Base-by-base conservation (phyloP, 2,797 vertebrate species). In the Lepus oiostolus region DNA sequence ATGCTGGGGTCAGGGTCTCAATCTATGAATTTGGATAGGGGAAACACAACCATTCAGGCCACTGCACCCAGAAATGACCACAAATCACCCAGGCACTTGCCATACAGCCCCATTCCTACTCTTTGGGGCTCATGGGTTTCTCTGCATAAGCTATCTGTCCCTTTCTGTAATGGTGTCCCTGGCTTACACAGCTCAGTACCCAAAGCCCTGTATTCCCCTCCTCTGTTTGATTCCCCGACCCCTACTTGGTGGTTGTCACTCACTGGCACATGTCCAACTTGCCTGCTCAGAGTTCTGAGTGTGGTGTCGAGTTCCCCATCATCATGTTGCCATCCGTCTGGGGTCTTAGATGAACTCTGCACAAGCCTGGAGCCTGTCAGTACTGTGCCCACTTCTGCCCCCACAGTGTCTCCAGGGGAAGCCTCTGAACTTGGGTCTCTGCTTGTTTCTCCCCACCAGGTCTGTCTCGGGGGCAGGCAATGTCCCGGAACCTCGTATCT, bases 401-500 rank as follows among this genome's bases (percentile, higher is more conserved):
- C n/a, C 1, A 1, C 2, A 24, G 42, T 6, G 3, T 11, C 30
- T 63, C 32, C 10, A 47, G 1, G 4, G 32, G 4, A 28, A 1
- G 3, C 3, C 30, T 65, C 62, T 72, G 21, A 47, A 32, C 9
- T 22, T 30, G 28, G 13, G 24, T 24, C 32, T 58, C 47, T 11
- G 21, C 35, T 88, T 22, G 5, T 6, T 30, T n/a, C 54, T 71
- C 58, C 35, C 60, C 17, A 14, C 12, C 17, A n/a, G 38, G 26
- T 68, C 85, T 42, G 8, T 14, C 22, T 62, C 12, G 7, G 7
- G 10, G 35, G 2, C 28, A 89, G 47, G 17, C 70, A n/a, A 2
- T 35, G 1, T 14, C 4, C 42, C 30, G 32, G 17, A 52, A 74
- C 19, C 35, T 13, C 14, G 22, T 16, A 68, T 14, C 8, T 87